Conservation (phyloP, 1,140 invertebrate genomes). For the Danaus melanippus region DNA sequence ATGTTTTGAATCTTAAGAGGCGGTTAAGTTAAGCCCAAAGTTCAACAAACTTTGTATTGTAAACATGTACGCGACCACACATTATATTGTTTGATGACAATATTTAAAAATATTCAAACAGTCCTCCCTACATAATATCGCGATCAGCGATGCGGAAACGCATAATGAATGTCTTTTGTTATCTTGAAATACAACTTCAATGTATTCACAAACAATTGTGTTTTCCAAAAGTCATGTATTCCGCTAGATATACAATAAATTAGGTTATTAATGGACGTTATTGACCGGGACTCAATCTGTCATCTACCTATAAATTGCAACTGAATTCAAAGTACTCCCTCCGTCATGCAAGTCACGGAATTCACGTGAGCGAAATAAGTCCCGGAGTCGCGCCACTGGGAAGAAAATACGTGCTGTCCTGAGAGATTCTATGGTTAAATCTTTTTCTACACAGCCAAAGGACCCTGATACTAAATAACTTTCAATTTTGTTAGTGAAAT, state of each 20-base stretch:
- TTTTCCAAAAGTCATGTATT: conserved; percentile 20
- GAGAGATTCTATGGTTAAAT: background rate
- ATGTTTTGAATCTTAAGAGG: conserved; percentile 18
- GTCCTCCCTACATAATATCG: background rate
- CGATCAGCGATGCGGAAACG: no score
- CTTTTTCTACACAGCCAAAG: conserved; percentile 7
- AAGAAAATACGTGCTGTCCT: conserved; percentile 12
- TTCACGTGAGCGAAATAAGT: conserved; percentile 26
- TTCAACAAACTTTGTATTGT: conserved; percentile 18
- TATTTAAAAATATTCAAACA: conserved; percentile 6
- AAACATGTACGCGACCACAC: conserved; percentile 6
- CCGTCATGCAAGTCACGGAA: conserved; percentile 25
- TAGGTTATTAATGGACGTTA: conserved; percentile 27
- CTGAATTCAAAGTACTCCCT: conserved; percentile 28
- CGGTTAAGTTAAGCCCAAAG: conserved; percentile 12
- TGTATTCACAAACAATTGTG: no score
- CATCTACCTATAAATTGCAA: conserved; percentile 30
- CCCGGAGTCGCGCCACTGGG: conserved; percentile 11
- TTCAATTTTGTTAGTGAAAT: no score
- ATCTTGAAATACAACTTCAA: no score
- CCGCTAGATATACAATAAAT: conserved; percentile 23
- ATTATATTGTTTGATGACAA: conserved; percentile 4
- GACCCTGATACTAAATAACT: no score
- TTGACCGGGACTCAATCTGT: conserved; percentile 27
- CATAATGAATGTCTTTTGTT: no score